Base-by-base conservation (phyloP, 1,140 invertebrate species). In the Contarinia nasturtii region DNA sequence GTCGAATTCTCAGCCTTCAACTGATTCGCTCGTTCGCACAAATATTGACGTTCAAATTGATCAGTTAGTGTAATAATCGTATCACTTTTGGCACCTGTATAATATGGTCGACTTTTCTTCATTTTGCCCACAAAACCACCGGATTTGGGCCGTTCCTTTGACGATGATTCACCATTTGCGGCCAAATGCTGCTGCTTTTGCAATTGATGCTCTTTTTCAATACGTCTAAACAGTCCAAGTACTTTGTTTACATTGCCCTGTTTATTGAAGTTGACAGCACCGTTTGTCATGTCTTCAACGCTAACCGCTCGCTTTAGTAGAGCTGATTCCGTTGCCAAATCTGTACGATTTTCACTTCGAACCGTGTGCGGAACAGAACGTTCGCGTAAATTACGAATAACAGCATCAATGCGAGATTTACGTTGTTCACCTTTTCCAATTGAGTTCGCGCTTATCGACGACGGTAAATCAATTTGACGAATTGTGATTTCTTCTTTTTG, bases 221-320 rank as follows among this genome's bases (percentile, higher is more conserved):
- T 72, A 54, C 77, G 82, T 48, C 76, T 79, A 52, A 86, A 80
- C 1, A 85, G 58, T 2, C 79, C 79, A 17, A 85, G 61, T 46
- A 85, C 78, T 51, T 74, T 61, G 63, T 79, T 60, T 55, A 80
- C 57, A 62, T 76, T 64, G 53, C 73, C 69, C 10, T 27, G 27
- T 69, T 74, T 67, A 68, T 73, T 53, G 59, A 64, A 49, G 50
- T 55, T 55, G 27, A 27, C 27, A 12, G 41, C 20, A 18, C 20
- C 41, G 44, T 54, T 63, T 2, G 72, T 67, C 17, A 82, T 65
- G 54, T 83, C 73, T 48, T 80, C 78, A 3, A 76, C 69, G 17
- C 79, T 82, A 1, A 74, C 71, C 2, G 80, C 76, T 48, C 76
- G 59, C 56, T 79, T 79, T 15, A 77, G 72, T n/a, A 76, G 61